phyloP scores from a whole-genome alignment of 1,140 invertebrate species.

The Diachasma alloeum region DNA sequence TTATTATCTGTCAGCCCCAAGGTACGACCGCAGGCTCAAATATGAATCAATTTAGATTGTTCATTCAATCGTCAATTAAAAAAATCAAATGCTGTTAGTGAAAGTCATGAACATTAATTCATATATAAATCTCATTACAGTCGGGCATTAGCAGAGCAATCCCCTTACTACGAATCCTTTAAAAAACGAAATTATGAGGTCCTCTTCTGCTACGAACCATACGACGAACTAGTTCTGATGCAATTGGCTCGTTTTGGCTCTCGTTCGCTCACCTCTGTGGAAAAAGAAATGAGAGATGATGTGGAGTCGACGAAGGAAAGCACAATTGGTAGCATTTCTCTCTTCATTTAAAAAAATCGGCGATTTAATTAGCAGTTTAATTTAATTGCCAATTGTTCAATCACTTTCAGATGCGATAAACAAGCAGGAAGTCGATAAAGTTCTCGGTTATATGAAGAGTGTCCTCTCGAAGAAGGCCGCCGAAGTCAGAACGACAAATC shows the following conservation, averaged over 20 bases:
- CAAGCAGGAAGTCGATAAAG: slow-evolving; percentile 75
- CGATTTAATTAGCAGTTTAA: no score
- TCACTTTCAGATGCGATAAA: slow-evolving; percentile 76
- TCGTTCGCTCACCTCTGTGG: slow-evolving; percentile 85
- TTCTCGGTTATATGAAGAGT: slow-evolving; percentile 82
- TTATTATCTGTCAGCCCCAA: slow-evolving; percentile 93
- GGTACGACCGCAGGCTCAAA: no score
- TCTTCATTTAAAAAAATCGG: no score
- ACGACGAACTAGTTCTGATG: slow-evolving; percentile 95
- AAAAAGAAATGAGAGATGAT: slow-evolving; percentile 90
- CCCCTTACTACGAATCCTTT: slow-evolving; percentile 94
- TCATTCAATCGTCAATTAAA: no score
- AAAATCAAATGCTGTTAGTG: no score
- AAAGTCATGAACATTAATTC: no score
- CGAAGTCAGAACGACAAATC: slow-evolving; percentile 82
- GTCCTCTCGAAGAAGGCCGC: slow-evolving; percentile 79
- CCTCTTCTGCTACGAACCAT: slow-evolving; percentile 93
- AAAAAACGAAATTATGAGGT: slow-evolving; percentile 90
- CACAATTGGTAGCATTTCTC: no score
- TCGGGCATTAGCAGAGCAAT: slow-evolving; percentile 88
- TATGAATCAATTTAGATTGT: no score
- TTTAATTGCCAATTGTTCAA: no score
- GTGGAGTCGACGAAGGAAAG: slow-evolving; percentile 70
- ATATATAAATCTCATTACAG: no score
- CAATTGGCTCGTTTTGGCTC: slow-evolving; percentile 86